Percentiles rank a stretch among this genome's conserved stretches.
Evolutionary conservation across 2,113 vertebrate genomes (phyloP).

Genomic region (Odocoileus hemionus): DNA sequence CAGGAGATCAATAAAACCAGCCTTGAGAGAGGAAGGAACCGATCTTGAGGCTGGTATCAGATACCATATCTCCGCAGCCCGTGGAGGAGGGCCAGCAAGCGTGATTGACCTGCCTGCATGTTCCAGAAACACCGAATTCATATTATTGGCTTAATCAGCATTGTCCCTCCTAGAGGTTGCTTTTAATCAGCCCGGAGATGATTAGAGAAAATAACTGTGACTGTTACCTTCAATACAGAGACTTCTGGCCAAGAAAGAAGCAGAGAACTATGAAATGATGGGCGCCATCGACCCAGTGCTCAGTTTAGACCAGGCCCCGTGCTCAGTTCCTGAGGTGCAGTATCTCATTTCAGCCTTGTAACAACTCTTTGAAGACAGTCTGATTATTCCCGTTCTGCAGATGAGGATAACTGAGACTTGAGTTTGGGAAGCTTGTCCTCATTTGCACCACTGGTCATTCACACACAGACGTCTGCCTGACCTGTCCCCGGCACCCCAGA

Average conservation of each 20-base stretch:
- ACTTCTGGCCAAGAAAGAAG: background rate
- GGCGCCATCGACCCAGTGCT: accelerated
- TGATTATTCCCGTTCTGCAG: background rate
- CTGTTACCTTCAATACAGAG: background rate
- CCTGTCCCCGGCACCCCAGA: too few relatives aligned
- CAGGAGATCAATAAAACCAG: slow-evolving; percentile 75
- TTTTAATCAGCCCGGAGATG: slow-evolving; percentile 24
- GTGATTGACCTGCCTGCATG: background rate
- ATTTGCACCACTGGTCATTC: background rate
- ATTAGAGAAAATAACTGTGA: background rate
- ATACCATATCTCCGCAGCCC: slow-evolving; percentile 60
- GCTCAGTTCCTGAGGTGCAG: background rate
- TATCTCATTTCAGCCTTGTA: background rate
- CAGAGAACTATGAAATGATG: background rate
- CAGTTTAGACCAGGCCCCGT: accelerated
- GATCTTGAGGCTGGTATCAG: slow-evolving; percentile 69
- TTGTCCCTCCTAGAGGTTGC: slow-evolving; percentile 40
- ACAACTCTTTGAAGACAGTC: background rate
- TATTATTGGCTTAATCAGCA: slow-evolving; percentile 57
- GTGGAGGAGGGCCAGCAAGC: background rate
- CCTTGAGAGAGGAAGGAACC: slow-evolving; percentile 76
- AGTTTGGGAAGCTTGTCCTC: background rate
- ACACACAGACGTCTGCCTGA: too few relatives aligned
- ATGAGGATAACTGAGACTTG: background rate
- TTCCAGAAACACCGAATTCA: slow-evolving; percentile 20